phyloP scores from a whole-genome alignment of 2,113 vertebrate genomes.

The Sander lucioperca region DNA sequence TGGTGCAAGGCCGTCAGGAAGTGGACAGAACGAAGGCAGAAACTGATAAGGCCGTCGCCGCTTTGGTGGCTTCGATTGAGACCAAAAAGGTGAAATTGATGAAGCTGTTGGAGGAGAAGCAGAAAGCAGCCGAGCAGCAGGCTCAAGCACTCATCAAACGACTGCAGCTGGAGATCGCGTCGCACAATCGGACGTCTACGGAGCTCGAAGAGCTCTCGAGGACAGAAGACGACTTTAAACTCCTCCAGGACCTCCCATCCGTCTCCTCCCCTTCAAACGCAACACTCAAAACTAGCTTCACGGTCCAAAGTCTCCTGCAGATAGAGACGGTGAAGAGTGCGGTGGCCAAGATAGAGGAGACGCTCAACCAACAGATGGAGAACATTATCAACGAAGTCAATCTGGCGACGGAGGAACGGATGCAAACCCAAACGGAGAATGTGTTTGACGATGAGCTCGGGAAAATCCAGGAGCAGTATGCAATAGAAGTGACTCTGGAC shows the following conservation, averaged over 20 bases:
- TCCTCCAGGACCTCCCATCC: slow-evolving; percentile 7
- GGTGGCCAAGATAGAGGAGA: neutral
- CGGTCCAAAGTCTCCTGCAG: neutral
- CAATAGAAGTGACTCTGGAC: neutral
- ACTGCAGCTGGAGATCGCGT: neutral
- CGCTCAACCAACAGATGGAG: neutral
- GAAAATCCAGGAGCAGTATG: neutral
- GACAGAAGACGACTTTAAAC: slow-evolving; percentile 3
- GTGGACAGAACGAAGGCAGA: slow-evolving; percentile 1
- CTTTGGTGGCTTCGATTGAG: slow-evolving; percentile 2
- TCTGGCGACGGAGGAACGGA: neutral
- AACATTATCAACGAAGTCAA: neutral
- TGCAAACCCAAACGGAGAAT: no score
- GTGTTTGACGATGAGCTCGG: neutral
- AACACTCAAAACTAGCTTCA: accelerated
- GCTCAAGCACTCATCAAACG: neutral
- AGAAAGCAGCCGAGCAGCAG: neutral
- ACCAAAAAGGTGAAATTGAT: neutral
- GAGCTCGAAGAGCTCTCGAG: slow-evolving; percentile 13
- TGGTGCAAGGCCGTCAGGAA: neutral
- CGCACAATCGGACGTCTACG: accelerated
- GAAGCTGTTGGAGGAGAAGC: slow-evolving; percentile 19
- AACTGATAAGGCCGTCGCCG: neutral
- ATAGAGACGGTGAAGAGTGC: neutral
- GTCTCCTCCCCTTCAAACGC: neutral